Base-by-base conservation (phyloP, 2,888 invertebrate genomes). In the Steinernema scapterisci region DNA sequence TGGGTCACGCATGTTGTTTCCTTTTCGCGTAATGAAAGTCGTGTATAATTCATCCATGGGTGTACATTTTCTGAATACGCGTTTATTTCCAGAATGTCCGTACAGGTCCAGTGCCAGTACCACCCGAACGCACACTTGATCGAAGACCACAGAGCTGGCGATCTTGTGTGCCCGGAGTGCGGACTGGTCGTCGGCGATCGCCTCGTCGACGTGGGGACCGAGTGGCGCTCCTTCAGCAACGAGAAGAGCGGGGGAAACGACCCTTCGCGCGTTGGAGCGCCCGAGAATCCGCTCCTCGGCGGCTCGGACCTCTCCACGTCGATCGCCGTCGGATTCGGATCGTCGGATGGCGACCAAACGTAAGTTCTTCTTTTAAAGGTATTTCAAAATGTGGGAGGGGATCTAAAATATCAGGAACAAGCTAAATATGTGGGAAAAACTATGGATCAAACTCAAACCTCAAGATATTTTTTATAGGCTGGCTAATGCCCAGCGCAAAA, bases 171-270 rank as follows among this genome's bases (percentile, higher is more conserved):
- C 89, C 94, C 97, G 38, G 95, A 96, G 90, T 99, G 99, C 90
- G 99, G 99, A n/a, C 91, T 99, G 76, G 99, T 99, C 71, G 97
- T 99, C 27, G 99, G 99, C 16, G 99, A 99, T 90, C 92, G 95
- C 23, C 76, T 99, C 0, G 96, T 99, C 81, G 99, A 99, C 89
- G 99, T 99, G n/a, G 97, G 99, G 45, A 97, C 97, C 2, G 99
- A 99, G 89, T 99, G 99, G 99, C 92, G 99, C 88, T 99, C 97
- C 76, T 99, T 99, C 89, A 96, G 95, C 87, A 99, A 97, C 88
- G 99, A 99, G 88, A 63, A 63, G 63, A 97, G 96, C 87, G 92
- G 93, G 73, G 94, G 95, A 9, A 94, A 94, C 0, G 99, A 99
- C 89, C 97, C 97, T 3, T 96, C 96, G 89, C 96, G 99, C 93